Evolutionary conservation across 92 coral and sea anemone genomes (phyloP), one percentile per base, ranked within the genome.

Genomic region (Isaurus tuberculatus): DNA sequence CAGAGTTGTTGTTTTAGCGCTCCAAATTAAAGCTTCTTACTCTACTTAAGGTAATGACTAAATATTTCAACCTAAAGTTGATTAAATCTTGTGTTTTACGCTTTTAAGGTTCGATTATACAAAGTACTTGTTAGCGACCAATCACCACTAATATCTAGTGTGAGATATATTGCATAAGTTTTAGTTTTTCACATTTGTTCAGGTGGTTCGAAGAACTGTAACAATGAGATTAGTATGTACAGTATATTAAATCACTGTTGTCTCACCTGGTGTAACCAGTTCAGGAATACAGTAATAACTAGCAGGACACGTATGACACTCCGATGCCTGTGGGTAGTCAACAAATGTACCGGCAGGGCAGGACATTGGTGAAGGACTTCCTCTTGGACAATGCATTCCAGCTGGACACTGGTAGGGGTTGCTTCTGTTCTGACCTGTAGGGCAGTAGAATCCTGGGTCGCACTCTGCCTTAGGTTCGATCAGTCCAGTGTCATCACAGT

Each of bases 311-410:
- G 44, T 65, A 26, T 27, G 75, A 65, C 99, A 96, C 49, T 78
- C 75, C 25, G 88, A 77, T 43, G 95, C 90, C 53, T 31, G 81
- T 32, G 87, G 28, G 28, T 87, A 86, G 79, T 92, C 98, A 34
- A 95, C 91, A 79, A 77, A 84, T 34, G 88, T 92, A 23, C 94
- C 94, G 37, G 91, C 92, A 1, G 91, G 29, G 43, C 99, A 96
- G 20, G 87, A 34, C 73, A 81, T 86, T 44, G 95, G 94, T 31
- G 61, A 64, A 19, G 91, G 80, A 29, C 98, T 85, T 70, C 98
- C 99, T 20, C 19, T 60, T 3, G 99, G 97, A 66, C 99, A 96
- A 44, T 90, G 93, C 57, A 72, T 84, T 30, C 99, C 99, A 36
- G 87, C 89, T 2, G 92, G 94, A 32, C 99, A 96, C 25, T 82